Conservation (phyloP, 2,113 vertebrate genomes). For the Bufo gargarizans region DNA sequence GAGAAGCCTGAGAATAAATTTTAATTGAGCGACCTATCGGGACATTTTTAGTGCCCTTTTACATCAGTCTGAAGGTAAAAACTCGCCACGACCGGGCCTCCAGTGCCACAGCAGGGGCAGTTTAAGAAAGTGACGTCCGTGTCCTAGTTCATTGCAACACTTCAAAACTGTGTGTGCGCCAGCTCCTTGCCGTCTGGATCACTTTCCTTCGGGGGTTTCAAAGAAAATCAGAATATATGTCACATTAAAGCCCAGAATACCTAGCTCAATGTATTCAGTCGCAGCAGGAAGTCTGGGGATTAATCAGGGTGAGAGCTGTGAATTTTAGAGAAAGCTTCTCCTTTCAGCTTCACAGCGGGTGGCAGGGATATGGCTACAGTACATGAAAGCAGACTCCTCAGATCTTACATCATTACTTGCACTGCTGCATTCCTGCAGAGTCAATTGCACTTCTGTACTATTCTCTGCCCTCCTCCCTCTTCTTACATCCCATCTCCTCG, state of each 20-base stretch:
- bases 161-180: slow-evolving; percentile 48
- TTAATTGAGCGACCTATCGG: background rate
- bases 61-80: background rate
- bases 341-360: slow-evolving; percentile 67
- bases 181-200: slow-evolving; percentile 66
- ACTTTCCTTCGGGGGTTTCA: slow-evolving; percentile 60
- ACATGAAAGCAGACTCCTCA: slow-evolving; percentile 73
- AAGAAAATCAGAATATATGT: slow-evolving; percentile 65
- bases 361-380: slow-evolving; percentile 64
- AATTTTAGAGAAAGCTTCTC: slow-evolving; percentile 69
- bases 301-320: slow-evolving; percentile 71
- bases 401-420: slow-evolving; percentile 64
- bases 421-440: slow-evolving; percentile 67
- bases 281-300: slow-evolving; percentile 69
- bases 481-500: slow-evolving; percentile 38
- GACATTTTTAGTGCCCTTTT: background rate
- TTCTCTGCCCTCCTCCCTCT: background rate
- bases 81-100: background rate
- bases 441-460: slow-evolving; percentile 65
- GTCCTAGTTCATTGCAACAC: slow-evolving; percentile 56
- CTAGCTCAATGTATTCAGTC: slow-evolving; percentile 62
- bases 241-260: slow-evolving; percentile 64
- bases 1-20: background rate
- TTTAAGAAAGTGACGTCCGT: background rate
- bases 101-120: background rate